Percentiles rank a stretch among this genome's conserved stretches.
phyloP scores from a whole-genome alignment of 2,888 invertebrate species.

The Parnassius orleans region DNA sequence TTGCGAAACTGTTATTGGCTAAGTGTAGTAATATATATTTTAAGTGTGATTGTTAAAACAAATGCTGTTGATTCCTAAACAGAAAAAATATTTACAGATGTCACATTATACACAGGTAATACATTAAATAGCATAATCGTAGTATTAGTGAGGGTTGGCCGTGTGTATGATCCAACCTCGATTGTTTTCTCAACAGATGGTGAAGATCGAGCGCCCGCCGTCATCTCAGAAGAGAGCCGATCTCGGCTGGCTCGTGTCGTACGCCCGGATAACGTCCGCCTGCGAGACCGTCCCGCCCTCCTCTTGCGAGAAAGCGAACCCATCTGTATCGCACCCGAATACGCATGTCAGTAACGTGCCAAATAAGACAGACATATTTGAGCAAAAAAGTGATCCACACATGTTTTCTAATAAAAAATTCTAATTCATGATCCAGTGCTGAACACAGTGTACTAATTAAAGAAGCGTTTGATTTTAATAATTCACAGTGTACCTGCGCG shows the following conservation, averaged over 20 bases:
- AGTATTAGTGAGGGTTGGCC: not conserved
- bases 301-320: slow-evolving; percentile 99
- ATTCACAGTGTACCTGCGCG: slow-evolving; percentile 10
- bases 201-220: slow-evolving; percentile 26
- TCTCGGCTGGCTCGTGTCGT: slow-evolving; percentile 95
- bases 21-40: too few relatives aligned
- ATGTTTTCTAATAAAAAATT: too few relatives aligned
- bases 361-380: not conserved
- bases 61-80: too few relatives aligned
- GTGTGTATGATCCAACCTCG: slow-evolving; percentile 6
- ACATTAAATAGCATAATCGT: not conserved
- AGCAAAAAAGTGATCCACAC: not conserved
- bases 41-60: too few relatives aligned
- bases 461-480: not conserved
- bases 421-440: slow-evolving; percentile 2
- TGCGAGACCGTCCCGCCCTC: slow-evolving; percentile 97
- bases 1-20: too few relatives aligned
- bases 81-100: not conserved
- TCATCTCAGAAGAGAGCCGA: slow-evolving; percentile 85
- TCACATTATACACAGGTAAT: slow-evolving; percentile 4
- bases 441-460: slow-evolving; percentile 9
- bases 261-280: slow-evolving; percentile 96
- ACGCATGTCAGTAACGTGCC: slow-evolving; percentile 18
- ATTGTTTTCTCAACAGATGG: slow-evolving; percentile 25
- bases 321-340: slow-evolving; percentile 83